Conservation (phyloP, 2,797 vertebrate genomes). For the Zalophus californianus region DNA sequence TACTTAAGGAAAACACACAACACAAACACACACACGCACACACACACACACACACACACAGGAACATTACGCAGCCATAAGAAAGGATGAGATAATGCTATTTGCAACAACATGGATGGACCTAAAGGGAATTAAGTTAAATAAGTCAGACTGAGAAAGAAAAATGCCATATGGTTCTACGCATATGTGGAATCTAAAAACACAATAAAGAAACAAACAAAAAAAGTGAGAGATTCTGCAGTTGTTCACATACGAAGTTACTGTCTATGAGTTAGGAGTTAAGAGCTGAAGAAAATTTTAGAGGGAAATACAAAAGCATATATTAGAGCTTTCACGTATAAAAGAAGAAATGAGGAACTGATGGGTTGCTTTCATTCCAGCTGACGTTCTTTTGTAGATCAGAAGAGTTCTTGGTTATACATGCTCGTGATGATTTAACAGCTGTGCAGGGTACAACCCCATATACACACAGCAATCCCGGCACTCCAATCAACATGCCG, state of each 20-base stretch:
- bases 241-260: not conserved
- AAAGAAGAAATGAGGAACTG: not conserved
- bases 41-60: no score
- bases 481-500: slow-evolving; percentile 98
- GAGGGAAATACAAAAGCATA: not conserved
- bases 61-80: no score
- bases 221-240: slow-evolving; percentile 1
- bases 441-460: slow-evolving; percentile 95
- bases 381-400: slow-evolving; percentile 84
- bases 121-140: not conserved
- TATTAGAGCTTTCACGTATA: slow-evolving; percentile 8
- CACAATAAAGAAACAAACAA: not conserved
- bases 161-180: not conserved
- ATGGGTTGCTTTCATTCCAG: slow-evolving; percentile 24
- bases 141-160: not conserved
- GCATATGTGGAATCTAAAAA: not conserved
- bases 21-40: no score
- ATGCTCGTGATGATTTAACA: slow-evolving; percentile 94
- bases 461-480: slow-evolving; percentile 96
- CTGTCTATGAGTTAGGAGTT: slow-evolving; percentile 1
- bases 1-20: no score
- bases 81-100: no score
- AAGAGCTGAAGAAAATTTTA: slow-evolving; percentile 36
- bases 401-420: slow-evolving; percentile 97
- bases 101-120: not conserved